Evolutionary conservation across 2,888 invertebrate genomes (phyloP).

Genomic region (Erebia palarica): DNA sequence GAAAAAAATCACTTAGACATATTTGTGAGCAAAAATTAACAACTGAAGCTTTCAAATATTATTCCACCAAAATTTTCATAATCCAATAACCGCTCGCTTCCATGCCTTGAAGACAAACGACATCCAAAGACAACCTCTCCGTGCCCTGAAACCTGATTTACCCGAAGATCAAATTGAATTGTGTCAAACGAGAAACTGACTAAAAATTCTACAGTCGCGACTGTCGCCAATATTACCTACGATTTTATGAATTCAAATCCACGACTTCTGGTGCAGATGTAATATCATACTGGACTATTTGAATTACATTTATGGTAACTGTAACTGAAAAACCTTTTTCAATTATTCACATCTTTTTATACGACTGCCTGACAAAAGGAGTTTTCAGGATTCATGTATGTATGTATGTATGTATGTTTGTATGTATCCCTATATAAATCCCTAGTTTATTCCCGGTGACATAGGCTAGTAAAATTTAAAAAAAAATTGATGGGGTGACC

Average conservation of each 20-base stretch:
- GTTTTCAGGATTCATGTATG: too few relatives aligned
- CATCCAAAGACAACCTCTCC: conserved; percentile 61
- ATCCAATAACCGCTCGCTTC: conserved; percentile 42
- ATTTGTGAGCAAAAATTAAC: too few relatives aligned
- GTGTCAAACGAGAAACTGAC: conserved; percentile 74
- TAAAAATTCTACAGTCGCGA: conserved; percentile 70
- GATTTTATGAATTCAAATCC: conserved; percentile 53
- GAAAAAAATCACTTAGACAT: too few relatives aligned
- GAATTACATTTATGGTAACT: conserved; percentile 8
- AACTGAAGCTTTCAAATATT: background rate
- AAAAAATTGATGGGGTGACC: too few relatives aligned
- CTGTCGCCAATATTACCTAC: conserved; percentile 47
- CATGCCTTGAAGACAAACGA: conserved; percentile 47
- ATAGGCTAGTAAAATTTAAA: too few relatives aligned
- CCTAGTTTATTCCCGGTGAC: too few relatives aligned
- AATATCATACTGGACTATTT: conserved; percentile 18
- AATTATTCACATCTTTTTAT: background rate
- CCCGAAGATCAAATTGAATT: conserved; percentile 76
- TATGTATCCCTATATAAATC: too few relatives aligned
- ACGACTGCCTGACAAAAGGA: too few relatives aligned
- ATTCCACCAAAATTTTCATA: conserved; percentile 18
- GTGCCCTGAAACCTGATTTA: conserved; percentile 75
- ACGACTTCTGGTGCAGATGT: conserved; percentile 19
- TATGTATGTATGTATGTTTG: too few relatives aligned
- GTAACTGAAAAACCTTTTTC: background rate